Conservation (phyloP, 2,797 vertebrate species). For the Betta splendens region DNA sequence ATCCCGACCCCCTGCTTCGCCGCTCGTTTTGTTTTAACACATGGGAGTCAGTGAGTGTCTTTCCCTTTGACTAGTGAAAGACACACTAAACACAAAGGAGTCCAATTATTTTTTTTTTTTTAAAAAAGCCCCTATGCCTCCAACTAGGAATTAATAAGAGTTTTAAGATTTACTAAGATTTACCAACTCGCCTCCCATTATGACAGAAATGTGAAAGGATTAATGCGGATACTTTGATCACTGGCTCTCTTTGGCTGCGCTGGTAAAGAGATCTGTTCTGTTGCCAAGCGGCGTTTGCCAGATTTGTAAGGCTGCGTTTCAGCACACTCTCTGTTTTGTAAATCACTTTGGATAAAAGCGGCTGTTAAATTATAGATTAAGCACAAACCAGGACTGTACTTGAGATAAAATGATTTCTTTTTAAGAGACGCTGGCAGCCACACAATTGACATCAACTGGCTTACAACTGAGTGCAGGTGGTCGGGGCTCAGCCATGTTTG, state of each 20-base stretch:
- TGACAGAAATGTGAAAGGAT: slow-evolving; percentile 35
- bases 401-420: slow-evolving; percentile 63
- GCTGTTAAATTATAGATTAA: slow-evolving; percentile 64
- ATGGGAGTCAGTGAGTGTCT: slow-evolving; percentile 6
- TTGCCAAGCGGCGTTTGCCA: slow-evolving; percentile 39
- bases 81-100: slow-evolving; percentile 35
- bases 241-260: slow-evolving; percentile 1
- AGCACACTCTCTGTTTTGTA: slow-evolving; percentile 47
- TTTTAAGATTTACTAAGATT: slow-evolving; percentile 28
- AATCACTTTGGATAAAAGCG: slow-evolving; percentile 61
- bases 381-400: slow-evolving; percentile 50
- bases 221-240: slow-evolving; percentile 26
- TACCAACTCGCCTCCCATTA: slow-evolving; percentile 21
- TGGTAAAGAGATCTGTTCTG: slow-evolving; percentile 15
- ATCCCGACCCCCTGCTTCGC: slow-evolving; percentile 30
- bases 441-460: slow-evolving; percentile 39
- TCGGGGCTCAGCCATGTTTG: slow-evolving; percentile 47
- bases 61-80: slow-evolving; percentile 60
- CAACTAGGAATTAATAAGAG: too few relatives aligned
- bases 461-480: slow-evolving; percentile 59
- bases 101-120: slow-evolving; percentile 62
- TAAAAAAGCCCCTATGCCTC: slow-evolving; percentile 31
- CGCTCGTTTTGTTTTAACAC: slow-evolving; percentile 37
- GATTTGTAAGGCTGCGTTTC: slow-evolving; percentile 38
- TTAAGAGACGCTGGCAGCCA: slow-evolving; percentile 45